These are phyloP conservation scores for Acrobasis repandana DNA, from an alignment of 2,888 invertebrate genomes.

Conservation along the genomic window DNA sequence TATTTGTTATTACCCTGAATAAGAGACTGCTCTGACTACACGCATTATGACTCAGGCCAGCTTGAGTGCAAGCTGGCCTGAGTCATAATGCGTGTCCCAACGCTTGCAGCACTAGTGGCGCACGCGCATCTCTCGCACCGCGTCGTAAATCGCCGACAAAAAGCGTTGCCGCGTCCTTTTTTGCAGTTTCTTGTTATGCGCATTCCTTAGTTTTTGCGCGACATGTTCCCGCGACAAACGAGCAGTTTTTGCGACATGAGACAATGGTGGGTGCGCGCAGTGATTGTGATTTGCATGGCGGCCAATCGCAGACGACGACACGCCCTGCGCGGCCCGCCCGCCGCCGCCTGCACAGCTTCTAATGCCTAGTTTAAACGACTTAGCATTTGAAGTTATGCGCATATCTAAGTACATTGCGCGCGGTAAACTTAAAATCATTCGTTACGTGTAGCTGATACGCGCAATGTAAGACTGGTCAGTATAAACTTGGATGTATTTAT, in stretches of 20 bases:
- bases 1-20: too few relatives aligned
- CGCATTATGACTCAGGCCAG: too few relatives aligned
- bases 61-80: too few relatives aligned
- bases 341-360: conserved; percentile 29
- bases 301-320: conserved; percentile 56
- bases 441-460: not conserved
- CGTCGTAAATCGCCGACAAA: conserved; percentile 70
- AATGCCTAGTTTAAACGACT: conserved; percentile 18
- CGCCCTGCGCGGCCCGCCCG: conserved; percentile 42
- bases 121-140: conserved; percentile 29
- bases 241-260: conserved; percentile 56
- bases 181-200: conserved; percentile 75
- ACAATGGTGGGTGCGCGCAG: conserved; percentile 57
- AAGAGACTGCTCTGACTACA: too few relatives aligned
- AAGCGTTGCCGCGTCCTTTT: conserved; percentile 61
- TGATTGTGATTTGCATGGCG: conserved; percentile 75
- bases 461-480: not conserved
- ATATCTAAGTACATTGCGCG: conserved; percentile 4
- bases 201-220: conserved; percentile 69
- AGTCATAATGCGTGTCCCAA: not conserved
- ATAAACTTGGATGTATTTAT: not conserved
- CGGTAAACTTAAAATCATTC: not conserved
- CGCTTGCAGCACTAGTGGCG: conserved; percentile 28
- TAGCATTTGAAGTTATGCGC: conserved; percentile 10
- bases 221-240: conserved; percentile 65